Percentiles rank a stretch among this genome's conserved stretches.
Evolutionary conservation across 2,888 invertebrate species (phyloP).

Genomic region (Sphaeridia pumilis): DNA sequence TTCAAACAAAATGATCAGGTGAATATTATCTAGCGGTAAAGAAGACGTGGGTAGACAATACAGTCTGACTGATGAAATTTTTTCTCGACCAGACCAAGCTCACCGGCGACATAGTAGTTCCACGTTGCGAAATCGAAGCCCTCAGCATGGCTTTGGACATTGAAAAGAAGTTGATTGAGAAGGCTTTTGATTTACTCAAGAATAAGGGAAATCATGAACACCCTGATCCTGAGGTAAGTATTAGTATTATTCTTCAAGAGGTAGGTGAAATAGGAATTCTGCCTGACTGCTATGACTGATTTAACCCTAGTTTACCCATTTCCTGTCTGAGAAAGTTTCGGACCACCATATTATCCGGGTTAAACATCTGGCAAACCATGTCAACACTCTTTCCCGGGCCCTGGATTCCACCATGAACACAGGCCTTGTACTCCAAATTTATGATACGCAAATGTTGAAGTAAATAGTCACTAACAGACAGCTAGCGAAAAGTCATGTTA

Average conservation of each 20-base stretch:
- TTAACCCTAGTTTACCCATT: constrained; percentile 32
- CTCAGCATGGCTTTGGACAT: constrained; percentile 25
- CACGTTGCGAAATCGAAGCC: too few species aligned
- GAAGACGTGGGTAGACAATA: too few species aligned
- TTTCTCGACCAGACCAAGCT: too few species aligned
- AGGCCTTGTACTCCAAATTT: constrained; percentile 24
- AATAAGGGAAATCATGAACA: constrained; percentile 3
- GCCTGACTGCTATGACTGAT: too few species aligned
- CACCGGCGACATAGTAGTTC: not conserved
- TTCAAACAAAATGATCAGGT: not conserved
- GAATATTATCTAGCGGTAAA: too few species aligned
- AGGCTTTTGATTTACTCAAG: constrained; percentile 17
- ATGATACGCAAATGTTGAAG: constrained; percentile 29
- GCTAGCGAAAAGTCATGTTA: too few species aligned
- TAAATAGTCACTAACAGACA: too few species aligned
- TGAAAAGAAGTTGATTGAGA: constrained; percentile 17
- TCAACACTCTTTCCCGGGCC: constrained; percentile 19
- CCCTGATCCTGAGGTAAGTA: constrained; percentile 25
- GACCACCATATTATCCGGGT: constrained; percentile 22
- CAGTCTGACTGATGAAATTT: too few species aligned
- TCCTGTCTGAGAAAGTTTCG: constrained; percentile 26
- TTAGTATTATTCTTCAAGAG: too few species aligned
- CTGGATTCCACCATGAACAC: constrained; percentile 2
- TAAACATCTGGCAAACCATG: constrained; percentile 29
- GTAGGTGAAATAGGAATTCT: too few species aligned